A percentile compares a stretch with the other conserved stretches of the same genome.
Conservation (phyloP, 35 echinoderm and acorn worm species). For the Anneissia japonica region DNA sequence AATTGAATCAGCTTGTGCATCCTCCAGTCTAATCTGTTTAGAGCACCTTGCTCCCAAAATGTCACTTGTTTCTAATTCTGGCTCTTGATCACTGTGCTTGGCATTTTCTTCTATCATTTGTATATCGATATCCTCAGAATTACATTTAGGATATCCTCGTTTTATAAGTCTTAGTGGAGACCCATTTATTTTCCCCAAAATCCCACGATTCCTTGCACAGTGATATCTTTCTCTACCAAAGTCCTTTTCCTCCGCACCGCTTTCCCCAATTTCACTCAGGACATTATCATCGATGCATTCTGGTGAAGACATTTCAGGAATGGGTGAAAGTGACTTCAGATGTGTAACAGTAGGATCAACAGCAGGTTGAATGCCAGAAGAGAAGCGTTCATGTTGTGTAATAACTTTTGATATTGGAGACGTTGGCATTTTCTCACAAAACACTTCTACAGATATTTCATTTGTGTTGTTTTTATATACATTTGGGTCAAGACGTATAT, state of each 20-base stretch:
- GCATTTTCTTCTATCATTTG: neutral
- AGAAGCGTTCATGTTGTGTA: neutral
- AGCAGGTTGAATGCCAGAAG: neutral
- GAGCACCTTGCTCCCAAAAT: neutral
- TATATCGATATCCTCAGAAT: neutral
- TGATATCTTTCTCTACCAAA: neutral
- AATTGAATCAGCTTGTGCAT: conserved; percentile 59
- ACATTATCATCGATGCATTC: conserved; percentile 45
- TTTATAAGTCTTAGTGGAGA: neutral
- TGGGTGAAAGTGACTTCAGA: conserved; percentile 56
- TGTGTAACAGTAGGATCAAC: neutral
- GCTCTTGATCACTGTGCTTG: neutral
- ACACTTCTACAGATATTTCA: neutral
- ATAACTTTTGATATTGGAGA: neutral
- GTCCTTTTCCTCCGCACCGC: neutral
- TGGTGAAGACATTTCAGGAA: conserved; percentile 83
- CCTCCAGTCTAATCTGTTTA: conserved; percentile 25
- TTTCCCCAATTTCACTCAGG: neutral
- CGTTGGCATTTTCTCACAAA: neutral
- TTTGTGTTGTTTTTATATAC: neutral
- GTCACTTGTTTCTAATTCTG: neutral
- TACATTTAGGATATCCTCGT: neutral
- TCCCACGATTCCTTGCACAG: neutral
- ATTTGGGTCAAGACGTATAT: neutral
- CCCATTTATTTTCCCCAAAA: neutral